phyloP scores from a whole-genome alignment of 92 coral and sea anemone genomes.

The Zoanthus sociatus region DNA sequence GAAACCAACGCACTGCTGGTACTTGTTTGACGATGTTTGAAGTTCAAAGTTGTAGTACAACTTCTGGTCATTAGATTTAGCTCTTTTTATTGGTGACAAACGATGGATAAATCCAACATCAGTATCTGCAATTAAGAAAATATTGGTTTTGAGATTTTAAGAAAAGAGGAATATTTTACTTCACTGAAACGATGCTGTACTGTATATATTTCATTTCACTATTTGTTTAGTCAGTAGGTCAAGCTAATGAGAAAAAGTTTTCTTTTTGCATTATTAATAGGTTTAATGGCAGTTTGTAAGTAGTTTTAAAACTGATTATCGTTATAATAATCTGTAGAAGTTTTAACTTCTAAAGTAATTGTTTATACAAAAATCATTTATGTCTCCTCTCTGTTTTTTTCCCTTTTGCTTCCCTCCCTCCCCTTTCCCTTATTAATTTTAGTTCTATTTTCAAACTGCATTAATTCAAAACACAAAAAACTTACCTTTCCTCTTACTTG shows the following conservation, averaged over 20 bases:
- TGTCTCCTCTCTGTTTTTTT: slow-evolving; percentile 4
- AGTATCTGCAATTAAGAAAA: slow-evolving; percentile 19
- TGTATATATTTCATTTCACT: background rate
- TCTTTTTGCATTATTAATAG: background rate
- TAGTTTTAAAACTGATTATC: background rate
- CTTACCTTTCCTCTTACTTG: slow-evolving; percentile 4
- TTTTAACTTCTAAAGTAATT: slow-evolving; percentile 1
- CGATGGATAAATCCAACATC: slow-evolving; percentile 34
- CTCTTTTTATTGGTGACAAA: slow-evolving; percentile 41
- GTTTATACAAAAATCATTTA: slow-evolving; percentile 4
- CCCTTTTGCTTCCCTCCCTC: slow-evolving; percentile 1
- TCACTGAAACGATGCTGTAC: slow-evolving; percentile 1
- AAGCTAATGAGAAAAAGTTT: background rate
- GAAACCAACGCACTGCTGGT: slow-evolving; percentile 21
- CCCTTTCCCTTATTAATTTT: background rate
- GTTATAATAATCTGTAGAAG: background rate
- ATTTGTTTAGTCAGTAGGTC: slow-evolving; percentile 7
- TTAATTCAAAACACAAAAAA: slow-evolving; percentile 3
- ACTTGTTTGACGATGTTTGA: slow-evolving; percentile 25
- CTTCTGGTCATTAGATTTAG: slow-evolving; percentile 21
- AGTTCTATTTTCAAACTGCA: slow-evolving; percentile 1
- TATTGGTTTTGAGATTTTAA: background rate
- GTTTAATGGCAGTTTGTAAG: background rate
- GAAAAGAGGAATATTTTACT: background rate
- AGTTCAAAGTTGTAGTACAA: slow-evolving; percentile 35